Evolutionary conservation across 1,140 invertebrate species (phyloP).

Genomic region (Ridgeia piscesae): DNA sequence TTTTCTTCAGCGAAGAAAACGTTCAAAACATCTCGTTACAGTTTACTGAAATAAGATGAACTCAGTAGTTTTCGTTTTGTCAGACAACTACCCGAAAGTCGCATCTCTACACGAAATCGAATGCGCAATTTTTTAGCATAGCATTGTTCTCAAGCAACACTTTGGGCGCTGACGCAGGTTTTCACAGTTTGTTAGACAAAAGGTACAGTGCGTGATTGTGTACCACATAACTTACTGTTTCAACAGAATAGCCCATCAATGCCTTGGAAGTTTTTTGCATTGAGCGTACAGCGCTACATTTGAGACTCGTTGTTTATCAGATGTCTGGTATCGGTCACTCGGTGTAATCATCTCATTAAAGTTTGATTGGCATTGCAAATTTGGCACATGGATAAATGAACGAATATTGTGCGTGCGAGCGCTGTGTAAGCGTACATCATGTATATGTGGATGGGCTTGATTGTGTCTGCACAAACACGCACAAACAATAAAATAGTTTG

Average conservation of each 20-base stretch:
- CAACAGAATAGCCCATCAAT: too few species aligned
- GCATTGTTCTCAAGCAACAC: too few species aligned
- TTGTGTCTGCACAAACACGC: too few species aligned
- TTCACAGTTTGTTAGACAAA: too few species aligned
- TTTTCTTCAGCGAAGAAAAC: not conserved
- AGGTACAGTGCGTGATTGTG: too few species aligned
- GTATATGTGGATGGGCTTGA: not conserved
- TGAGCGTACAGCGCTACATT: not conserved
- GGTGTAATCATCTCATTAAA: not conserved
- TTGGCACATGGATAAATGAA: not conserved
- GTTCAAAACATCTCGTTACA: not conserved
- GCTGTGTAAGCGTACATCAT: not conserved
- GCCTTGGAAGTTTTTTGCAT: too few species aligned
- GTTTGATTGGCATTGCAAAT: not conserved
- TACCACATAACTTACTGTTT: too few species aligned
- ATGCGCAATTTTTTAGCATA: too few species aligned
- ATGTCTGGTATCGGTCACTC: not conserved
- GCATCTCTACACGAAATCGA: too few species aligned
- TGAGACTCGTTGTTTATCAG: not conserved
- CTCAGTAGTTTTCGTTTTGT: not conserved
- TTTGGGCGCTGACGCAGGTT: too few species aligned
- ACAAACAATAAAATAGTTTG: not conserved
- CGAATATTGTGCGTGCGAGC: too few species aligned
- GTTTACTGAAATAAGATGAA: not conserved
- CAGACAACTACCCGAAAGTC: too few species aligned